Percentiles rank a stretch among this genome's conserved stretches.
These are phyloP conservation scores for Sciurus carolinensis DNA, from an alignment of 2,797 vertebrate species.

Conservation along the genomic window DNA sequence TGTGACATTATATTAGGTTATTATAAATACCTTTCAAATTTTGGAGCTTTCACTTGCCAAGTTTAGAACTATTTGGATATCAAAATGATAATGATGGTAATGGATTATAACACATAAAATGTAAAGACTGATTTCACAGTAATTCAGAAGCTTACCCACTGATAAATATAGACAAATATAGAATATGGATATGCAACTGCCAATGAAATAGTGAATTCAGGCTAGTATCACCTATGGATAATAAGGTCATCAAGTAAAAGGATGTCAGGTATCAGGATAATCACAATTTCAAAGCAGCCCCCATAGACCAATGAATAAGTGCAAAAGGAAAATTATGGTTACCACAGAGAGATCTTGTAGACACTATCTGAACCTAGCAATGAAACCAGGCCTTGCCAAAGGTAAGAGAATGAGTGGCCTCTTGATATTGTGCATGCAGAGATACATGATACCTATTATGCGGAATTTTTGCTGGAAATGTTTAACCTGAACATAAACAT, in stretches of 20 bases:
- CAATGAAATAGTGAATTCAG: background rate
- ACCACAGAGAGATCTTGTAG: background rate
- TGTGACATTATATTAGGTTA: constrained; percentile 16
- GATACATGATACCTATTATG: background rate
- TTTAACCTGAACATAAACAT: background rate
- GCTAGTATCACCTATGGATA: background rate
- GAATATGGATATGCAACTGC: background rate
- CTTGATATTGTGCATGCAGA: background rate
- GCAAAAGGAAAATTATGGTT: constrained; percentile 14
- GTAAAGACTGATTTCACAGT: background rate
- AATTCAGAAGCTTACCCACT: constrained; percentile 11
- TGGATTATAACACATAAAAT: background rate
- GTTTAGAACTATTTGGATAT: constrained; percentile 8
- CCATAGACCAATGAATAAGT: constrained; percentile 44
- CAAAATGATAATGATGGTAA: background rate
- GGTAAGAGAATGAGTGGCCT: background rate
- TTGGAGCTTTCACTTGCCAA: background rate
- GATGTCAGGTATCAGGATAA: background rate
- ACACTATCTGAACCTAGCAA: background rate
- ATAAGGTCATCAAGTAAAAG: background rate
- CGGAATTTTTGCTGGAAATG: background rate
- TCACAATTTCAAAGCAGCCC: background rate
- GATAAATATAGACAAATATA: background rate
- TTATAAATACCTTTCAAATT: constrained; percentile 51
- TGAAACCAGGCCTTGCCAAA: background rate